Evolutionary conservation across 2,888 invertebrate species (phyloP).

Genomic region (Zelleria hepariella): DNA sequence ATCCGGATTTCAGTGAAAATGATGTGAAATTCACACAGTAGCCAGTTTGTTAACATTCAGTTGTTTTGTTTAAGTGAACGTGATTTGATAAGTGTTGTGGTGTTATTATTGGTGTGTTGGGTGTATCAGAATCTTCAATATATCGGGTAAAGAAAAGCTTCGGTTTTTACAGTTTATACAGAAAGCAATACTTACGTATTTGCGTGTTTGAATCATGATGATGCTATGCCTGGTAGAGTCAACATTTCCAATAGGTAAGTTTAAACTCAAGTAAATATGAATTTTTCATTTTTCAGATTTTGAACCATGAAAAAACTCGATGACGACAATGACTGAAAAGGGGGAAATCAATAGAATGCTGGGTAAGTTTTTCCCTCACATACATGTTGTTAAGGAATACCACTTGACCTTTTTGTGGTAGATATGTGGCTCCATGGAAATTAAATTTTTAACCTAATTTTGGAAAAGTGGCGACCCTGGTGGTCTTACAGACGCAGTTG

Average conservation of each 20-base stretch:
- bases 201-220: too few relatives aligned
- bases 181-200: too few relatives aligned
- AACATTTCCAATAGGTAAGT: too few relatives aligned
- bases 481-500: too few relatives aligned
- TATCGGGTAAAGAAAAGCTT: slow-evolving; percentile 21
- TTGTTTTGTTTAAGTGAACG: slow-evolving; percentile 20
- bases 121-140: slow-evolving; percentile 14
- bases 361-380: slow-evolving; percentile 38
- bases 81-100: slow-evolving; percentile 47
- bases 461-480: too few relatives aligned
- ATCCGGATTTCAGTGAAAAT: slow-evolving; percentile 27
- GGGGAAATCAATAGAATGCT: slow-evolving; percentile 62
- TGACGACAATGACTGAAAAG: slow-evolving; percentile 64
- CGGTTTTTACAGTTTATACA: background rate
- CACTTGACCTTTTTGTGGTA: too few relatives aligned
- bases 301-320: slow-evolving; percentile 52
- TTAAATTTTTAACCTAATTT: too few relatives aligned
- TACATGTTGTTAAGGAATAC: background rate
- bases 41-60: slow-evolving; percentile 16
- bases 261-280: too few relatives aligned
- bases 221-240: too few relatives aligned
- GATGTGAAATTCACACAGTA: slow-evolving; percentile 24
- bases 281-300: slow-evolving; percentile 26
- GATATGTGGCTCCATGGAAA: too few relatives aligned
- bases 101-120: slow-evolving; percentile 11